Evolutionary conservation across 2,113 vertebrate species (phyloP).

Genomic region (Scophthalmus maximus): DNA sequence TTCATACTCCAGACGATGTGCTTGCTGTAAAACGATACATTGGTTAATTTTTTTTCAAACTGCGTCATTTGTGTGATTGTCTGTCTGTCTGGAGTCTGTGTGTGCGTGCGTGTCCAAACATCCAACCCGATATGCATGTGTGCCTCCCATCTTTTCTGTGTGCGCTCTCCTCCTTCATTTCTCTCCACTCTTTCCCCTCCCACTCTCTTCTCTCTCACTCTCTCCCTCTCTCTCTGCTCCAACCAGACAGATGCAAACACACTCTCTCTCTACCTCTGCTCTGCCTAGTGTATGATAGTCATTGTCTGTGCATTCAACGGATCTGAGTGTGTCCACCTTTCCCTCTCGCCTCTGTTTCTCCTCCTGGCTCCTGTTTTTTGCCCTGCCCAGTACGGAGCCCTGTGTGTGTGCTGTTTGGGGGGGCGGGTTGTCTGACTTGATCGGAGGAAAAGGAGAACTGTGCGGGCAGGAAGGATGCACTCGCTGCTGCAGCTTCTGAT

Average conservation of each 20-base stretch:
- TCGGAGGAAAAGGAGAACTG: constrained; percentile 65
- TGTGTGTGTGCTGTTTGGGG: constrained; percentile 12
- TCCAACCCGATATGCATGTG: constrained; percentile 33
- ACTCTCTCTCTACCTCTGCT: constrained; percentile 53
- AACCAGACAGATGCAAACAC: constrained; percentile 66
- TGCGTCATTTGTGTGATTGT: neutral
- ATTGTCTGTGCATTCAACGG: constrained; percentile 74
- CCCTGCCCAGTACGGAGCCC: constrained; percentile 37
- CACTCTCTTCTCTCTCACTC: constrained; percentile 35
- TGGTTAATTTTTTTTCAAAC: too few relatives aligned
- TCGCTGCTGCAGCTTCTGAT: constrained; percentile 81
- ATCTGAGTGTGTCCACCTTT: constrained; percentile 65
- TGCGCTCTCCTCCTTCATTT: constrained; percentile 57
- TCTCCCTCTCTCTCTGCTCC: constrained; percentile 41
- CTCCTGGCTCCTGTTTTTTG: constrained; percentile 42
- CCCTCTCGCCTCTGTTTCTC: constrained; percentile 54
- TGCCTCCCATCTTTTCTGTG: constrained; percentile 48
- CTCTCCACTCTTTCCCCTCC: constrained; percentile 58
- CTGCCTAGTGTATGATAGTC: constrained; percentile 76
- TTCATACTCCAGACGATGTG: neutral
- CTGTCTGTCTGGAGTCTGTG: neutral
- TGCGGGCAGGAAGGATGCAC: constrained; percentile 75
- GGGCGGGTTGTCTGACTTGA: constrained; percentile 52
- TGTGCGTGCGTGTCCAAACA: constrained; percentile 5
- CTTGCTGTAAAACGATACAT: neutral